Percentiles rank a stretch among this genome's conserved stretches.
Conservation (phyloP, 2,113 vertebrate genomes). For the Hoplias malabaricus region DNA sequence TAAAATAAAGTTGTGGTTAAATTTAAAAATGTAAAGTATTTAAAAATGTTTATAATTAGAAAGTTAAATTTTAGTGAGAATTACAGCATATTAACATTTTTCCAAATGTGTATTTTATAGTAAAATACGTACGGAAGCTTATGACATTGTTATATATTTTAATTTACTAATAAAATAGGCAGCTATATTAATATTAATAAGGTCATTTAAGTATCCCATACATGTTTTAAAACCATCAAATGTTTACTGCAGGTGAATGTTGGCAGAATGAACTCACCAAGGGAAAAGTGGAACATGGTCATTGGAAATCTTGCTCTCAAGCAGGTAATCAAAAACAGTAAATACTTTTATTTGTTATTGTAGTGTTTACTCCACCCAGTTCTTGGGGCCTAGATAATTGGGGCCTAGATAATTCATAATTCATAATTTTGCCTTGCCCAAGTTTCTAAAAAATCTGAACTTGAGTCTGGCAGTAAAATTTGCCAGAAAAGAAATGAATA, state of each 20-base stretch:
- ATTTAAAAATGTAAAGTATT: too few relatives aligned
- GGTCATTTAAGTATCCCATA: background rate
- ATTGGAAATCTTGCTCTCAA: conserved; percentile 88
- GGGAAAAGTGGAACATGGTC: conserved; percentile 81
- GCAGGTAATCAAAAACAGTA: conserved; percentile 73
- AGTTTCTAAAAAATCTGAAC: too few relatives aligned
- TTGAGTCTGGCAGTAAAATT: too few relatives aligned
- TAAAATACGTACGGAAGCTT: too few relatives aligned
- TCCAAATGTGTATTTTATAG: too few relatives aligned
- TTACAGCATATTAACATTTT: too few relatives aligned
- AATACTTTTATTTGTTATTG: background rate
- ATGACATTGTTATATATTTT: too few relatives aligned
- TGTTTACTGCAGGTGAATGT: conserved; percentile 80
- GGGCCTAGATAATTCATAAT: background rate
- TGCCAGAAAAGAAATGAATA: too few relatives aligned
- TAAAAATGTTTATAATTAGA: too few relatives aligned
- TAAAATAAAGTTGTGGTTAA: background rate
- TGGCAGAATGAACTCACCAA: conserved; percentile 79
- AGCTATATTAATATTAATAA: background rate
- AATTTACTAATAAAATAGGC: too few relatives aligned
- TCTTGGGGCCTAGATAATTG: background rate
- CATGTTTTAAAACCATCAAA: background rate
- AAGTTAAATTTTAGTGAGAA: too few relatives aligned
- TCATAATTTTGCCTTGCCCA: background rate
- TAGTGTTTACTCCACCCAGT: background rate